Percentiles rank a stretch among this genome's conserved stretches.
These are phyloP conservation scores for Palloptera scutellata DNA, from an alignment of 2,888 invertebrate species.

Conservation along the genomic window DNA sequence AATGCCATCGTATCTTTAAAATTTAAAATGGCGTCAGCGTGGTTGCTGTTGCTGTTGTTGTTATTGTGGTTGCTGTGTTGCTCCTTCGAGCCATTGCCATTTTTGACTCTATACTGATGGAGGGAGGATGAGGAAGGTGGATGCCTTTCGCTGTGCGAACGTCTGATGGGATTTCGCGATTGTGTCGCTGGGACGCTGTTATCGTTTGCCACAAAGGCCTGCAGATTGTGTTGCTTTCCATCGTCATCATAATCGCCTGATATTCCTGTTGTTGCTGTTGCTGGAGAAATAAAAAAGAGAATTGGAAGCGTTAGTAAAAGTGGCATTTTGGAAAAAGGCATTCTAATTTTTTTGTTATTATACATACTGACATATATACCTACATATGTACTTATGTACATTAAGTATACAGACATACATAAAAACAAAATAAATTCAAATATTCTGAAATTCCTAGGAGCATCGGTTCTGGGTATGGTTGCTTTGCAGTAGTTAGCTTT, in stretches of 20 bases:
- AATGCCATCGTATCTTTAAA: slow-evolving; percentile 84
- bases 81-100: slow-evolving; percentile 25
- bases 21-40: slow-evolving; percentile 53
- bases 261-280: slow-evolving; percentile 36
- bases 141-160: slow-evolving; percentile 60
- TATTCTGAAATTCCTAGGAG: too few relatives aligned
- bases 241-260: slow-evolving; percentile 7
- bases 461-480: too few relatives aligned
- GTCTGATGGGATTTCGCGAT: slow-evolving; percentile 64
- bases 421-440: too few relatives aligned
- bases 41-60: slow-evolving; percentile 48
- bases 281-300: slow-evolving; percentile 36
- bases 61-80: slow-evolving; percentile 3
- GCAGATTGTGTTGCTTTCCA: slow-evolving; percentile 12
- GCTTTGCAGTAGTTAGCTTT: too few relatives aligned
- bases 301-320: slow-evolving; percentile 2
- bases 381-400: too few relatives aligned
- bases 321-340: too few relatives aligned
- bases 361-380: too few relatives aligned
- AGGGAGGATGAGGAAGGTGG: slow-evolving; percentile 31
- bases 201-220: slow-evolving; percentile 47
- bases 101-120: slow-evolving; percentile 31
- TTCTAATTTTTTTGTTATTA: too few relatives aligned
- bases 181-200: slow-evolving; percentile 48
- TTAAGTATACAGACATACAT: too few relatives aligned